Evolutionary conservation across 1,140 invertebrate genomes (phyloP).

Genomic region (Heliconius melpomene): DNA sequence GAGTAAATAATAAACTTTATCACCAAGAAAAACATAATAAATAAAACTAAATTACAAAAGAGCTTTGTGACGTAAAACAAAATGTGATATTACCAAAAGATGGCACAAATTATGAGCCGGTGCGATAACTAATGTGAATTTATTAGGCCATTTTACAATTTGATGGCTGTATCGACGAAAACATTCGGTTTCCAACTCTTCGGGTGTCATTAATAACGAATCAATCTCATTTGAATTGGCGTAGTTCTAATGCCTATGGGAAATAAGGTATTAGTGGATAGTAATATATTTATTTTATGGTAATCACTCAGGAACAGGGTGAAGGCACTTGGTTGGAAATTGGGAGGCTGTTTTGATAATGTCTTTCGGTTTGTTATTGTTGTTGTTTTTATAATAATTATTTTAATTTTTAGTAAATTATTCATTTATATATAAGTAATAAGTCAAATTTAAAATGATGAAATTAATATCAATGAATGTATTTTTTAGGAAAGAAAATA

Average conservation of each 20-base stretch:
- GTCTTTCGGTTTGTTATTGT: not conserved
- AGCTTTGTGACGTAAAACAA: slow-evolving; percentile 56
- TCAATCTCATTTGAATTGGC: slow-evolving; percentile 61
- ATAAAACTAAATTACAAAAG: slow-evolving; percentile 26
- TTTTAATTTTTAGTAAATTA: not conserved
- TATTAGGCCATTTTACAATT: slow-evolving; percentile 60
- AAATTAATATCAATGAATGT: no score
- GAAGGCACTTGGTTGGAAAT: not conserved
- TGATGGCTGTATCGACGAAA: slow-evolving; percentile 68
- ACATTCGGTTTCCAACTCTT: slow-evolving; percentile 60
- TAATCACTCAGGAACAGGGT: slow-evolving; percentile 44
- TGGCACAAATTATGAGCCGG: slow-evolving; percentile 55
- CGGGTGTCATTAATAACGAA: slow-evolving; percentile 64
- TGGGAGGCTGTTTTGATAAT: not conserved
- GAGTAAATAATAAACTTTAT: no score
- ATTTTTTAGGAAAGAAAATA: no score
- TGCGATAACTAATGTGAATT: slow-evolving; percentile 64
- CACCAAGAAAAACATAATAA: slow-evolving; percentile 10
- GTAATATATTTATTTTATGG: slow-evolving; percentile 60
- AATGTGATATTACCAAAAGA: slow-evolving; percentile 53
- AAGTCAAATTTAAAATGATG: no score
- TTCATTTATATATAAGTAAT: no score
- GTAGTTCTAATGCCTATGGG: slow-evolving; percentile 51
- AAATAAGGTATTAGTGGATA: slow-evolving; percentile 46
- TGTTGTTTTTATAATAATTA: not conserved